phyloP scores from a whole-genome alignment of 2,113 vertebrate genomes.

The Agapornis roseicollis region DNA sequence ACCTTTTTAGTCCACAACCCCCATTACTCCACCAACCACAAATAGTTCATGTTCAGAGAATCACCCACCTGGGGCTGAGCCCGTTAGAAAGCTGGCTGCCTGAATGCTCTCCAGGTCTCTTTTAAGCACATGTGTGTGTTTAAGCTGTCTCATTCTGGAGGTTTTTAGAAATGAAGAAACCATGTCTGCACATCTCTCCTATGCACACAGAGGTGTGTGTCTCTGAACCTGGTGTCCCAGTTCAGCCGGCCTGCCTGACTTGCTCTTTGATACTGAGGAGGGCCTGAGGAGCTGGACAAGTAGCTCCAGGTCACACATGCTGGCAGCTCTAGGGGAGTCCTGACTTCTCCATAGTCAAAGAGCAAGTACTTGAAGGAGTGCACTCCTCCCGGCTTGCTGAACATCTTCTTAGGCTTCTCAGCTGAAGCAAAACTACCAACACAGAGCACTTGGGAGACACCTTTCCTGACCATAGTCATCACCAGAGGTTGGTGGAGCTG shows the following conservation, averaged over 20 bases:
- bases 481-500: not conserved
- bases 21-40: fast-evolving
- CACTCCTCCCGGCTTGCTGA: not conserved
- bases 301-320: not conserved
- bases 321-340: not conserved
- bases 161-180: not conserved
- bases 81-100: not conserved
- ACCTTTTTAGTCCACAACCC: not conserved
- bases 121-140: not conserved
- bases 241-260: not conserved
- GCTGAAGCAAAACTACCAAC: not conserved
- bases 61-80: not conserved
- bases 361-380: not conserved
- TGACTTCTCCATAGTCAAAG: not conserved
- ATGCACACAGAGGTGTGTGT: fast-evolving
- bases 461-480: not conserved
- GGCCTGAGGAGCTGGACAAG: too few species aligned
- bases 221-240: not conserved
- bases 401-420: not conserved
- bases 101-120: not conserved
- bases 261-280: too few species aligned
- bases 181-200: not conserved
- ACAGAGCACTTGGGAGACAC: not conserved
- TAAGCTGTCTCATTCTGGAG: not conserved
- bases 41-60: not conserved